Percentiles rank a stretch among this genome's conserved stretches.
Conservation (phyloP, 37 sponge, comb jelly and placozoan genomes). For the Hexactinellida sp. region DNA sequence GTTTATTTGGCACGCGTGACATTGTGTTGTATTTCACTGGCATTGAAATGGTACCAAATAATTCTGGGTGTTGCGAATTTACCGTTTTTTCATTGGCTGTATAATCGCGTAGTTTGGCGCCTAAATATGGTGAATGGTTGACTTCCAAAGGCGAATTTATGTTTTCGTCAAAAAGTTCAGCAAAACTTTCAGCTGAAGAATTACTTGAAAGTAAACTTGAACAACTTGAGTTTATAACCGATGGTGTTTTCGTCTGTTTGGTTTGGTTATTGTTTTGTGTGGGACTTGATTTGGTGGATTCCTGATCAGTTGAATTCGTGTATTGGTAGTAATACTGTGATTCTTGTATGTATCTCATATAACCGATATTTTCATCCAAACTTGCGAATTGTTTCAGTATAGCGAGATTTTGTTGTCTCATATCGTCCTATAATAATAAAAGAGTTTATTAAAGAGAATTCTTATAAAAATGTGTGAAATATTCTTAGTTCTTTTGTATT, state of each 20-base stretch:
- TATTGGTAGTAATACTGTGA: background rate
- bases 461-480: too few relatives aligned
- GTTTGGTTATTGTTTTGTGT: background rate
- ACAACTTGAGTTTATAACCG: background rate
- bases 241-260: background rate
- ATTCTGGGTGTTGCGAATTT: background rate
- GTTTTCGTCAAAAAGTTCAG: background rate
- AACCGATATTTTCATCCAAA: background rate
- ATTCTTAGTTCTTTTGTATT: too few relatives aligned
- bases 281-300: background rate
- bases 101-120: background rate
- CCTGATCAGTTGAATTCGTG: background rate
- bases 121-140: background rate
- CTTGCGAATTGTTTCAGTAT: background rate
- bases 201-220: background rate
- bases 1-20: background rate
- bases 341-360: conserved; percentile 1
- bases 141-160: background rate
- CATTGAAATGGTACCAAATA: background rate
- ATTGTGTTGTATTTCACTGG: background rate
- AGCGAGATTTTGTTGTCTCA: background rate
- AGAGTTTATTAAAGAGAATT: too few relatives aligned
- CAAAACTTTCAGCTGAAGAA: background rate
- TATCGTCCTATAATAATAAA: background rate
- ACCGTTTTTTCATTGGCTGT: background rate